Evolutionary conservation across 2,113 vertebrate species (phyloP).

Genomic region (Oophaga pumilio): DNA sequence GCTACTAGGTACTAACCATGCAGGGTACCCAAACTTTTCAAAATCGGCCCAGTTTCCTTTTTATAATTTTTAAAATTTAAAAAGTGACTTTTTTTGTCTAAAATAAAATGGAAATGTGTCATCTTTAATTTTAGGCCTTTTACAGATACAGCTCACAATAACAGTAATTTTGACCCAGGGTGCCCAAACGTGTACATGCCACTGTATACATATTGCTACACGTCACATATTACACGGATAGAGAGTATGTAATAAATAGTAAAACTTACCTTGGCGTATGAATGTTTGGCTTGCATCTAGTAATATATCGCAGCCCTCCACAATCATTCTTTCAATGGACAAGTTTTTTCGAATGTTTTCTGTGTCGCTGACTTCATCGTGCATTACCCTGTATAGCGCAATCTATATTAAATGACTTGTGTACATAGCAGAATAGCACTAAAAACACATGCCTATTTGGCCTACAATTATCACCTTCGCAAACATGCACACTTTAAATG

Average conservation of each 20-base stretch:
- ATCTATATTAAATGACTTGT: neutral
- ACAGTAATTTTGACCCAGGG: no score
- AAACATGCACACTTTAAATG: neutral
- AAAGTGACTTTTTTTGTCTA: no score
- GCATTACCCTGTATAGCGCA: slow-evolving; percentile 84
- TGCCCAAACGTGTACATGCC: no score
- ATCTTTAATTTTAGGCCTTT: no score
- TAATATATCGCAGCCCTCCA: slow-evolving; percentile 95
- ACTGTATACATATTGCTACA: neutral
- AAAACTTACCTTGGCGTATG: slow-evolving; percentile 89
- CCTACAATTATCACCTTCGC: neutral
- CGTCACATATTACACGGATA: neutral
- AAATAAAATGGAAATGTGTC: no score
- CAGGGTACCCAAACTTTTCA: no score
- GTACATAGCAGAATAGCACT: neutral
- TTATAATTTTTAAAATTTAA: no score
- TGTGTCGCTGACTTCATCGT: slow-evolving; percentile 96
- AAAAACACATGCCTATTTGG: neutral
- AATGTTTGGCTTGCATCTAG: slow-evolving; percentile 96
- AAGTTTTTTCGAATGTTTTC: slow-evolving; percentile 98
- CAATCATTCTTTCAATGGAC: slow-evolving; percentile 95
- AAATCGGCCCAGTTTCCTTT: no score
- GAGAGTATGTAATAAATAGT: neutral
- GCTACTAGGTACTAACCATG: no score
- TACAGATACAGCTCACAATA: no score